A percentile compares a stretch with the other conserved stretches of the same genome.
phyloP scores from a whole-genome alignment of 2,113 vertebrate genomes.

The Vanacampus margaritifer region DNA sequence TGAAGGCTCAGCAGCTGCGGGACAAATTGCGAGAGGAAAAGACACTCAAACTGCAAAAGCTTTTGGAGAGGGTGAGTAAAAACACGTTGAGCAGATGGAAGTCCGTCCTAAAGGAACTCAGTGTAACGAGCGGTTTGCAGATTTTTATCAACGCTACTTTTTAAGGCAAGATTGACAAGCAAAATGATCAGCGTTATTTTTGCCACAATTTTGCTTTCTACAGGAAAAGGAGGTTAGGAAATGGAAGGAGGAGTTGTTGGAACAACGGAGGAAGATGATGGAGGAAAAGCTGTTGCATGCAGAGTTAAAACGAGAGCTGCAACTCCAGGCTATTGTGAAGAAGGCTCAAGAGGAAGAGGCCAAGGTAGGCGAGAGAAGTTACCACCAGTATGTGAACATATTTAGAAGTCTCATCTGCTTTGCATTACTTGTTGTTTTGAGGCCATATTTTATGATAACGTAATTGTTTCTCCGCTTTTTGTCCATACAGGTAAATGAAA shows the following conservation, averaged over 20 bases:
- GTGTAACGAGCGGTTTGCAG: too few species aligned
- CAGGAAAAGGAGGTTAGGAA: slow-evolving; percentile 97
- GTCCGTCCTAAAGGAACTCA: slow-evolving; percentile 31
- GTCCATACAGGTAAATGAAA: slow-evolving; percentile 89
- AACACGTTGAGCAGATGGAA: slow-evolving; percentile 33
- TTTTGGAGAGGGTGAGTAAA: slow-evolving; percentile 90
- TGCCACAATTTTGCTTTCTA: slow-evolving; percentile 16
- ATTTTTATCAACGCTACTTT: background rate
- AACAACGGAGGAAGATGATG: slow-evolving; percentile 96
- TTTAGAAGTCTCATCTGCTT: background rate
- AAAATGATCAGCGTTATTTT: background rate
- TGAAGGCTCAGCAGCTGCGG: slow-evolving; percentile 96
- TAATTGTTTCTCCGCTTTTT: background rate
- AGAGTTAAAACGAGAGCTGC: slow-evolving; percentile 93
- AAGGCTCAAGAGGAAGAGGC: slow-evolving; percentile 98
- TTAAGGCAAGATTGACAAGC: slow-evolving; percentile 9
- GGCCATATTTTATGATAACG: background rate
- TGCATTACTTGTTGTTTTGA: background rate
- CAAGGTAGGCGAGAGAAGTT: slow-evolving; percentile 74
- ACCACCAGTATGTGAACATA: background rate
- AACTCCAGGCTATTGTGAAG: slow-evolving; percentile 96
- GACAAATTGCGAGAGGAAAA: slow-evolving; percentile 98
- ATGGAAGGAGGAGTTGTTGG: slow-evolving; percentile 95
- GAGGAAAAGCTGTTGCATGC: slow-evolving; percentile 96
- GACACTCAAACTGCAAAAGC: slow-evolving; percentile 93